Base-by-base conservation (phyloP, 2,113 vertebrate genomes). In the Takifugu flavidus region DNA sequence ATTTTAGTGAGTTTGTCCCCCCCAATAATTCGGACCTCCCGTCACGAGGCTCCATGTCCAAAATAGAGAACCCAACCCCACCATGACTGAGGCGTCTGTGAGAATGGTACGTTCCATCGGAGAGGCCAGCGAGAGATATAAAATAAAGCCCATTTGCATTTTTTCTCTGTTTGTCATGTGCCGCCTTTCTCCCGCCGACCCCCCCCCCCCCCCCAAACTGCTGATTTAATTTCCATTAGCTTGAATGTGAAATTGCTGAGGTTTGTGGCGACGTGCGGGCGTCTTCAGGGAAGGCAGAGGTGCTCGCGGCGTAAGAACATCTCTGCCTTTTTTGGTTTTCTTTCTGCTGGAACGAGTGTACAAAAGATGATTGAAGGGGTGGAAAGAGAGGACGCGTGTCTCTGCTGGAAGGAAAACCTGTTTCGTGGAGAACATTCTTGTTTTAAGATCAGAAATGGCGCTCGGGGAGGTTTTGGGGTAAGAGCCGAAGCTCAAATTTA, bases 221-320 rank as follows among this genome's bases (percentile, higher is more conserved):
- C 84, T 89, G 88, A 90, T 90, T 90, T 88, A 82, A 89, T 89
- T 91, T 88, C 86, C 84, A 90, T 92, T 92, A 90, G 84, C 82
- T 78, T 82, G 63, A 79, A 85, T 82, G 75, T 77, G 82, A 49
- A 49, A 84, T 85, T 83, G 82, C 76, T 74, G 31, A 34, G 31
- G 31, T 34, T 34, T 34, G 31, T 34, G 31, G 31, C 8, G 31
- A 5, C 6, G 31, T 34, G 31, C 5, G 4, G 8, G 31, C 31
- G 8, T 34, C 6, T 34, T 34, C 31, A 6, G 31, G 8, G 6
- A 7, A 7, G 31, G 31, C 6, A 1, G 6, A 34, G 31, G 4
- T 34, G 31, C 31, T 6, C 31, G 31, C 31, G 4, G 1, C 6
- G 31, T 34, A 5, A 34, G 31, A 34, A 7, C 31, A 7, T 6